phyloP scores from a whole-genome alignment of 2,113 vertebrate genomes.

The Alectura lathami region DNA sequence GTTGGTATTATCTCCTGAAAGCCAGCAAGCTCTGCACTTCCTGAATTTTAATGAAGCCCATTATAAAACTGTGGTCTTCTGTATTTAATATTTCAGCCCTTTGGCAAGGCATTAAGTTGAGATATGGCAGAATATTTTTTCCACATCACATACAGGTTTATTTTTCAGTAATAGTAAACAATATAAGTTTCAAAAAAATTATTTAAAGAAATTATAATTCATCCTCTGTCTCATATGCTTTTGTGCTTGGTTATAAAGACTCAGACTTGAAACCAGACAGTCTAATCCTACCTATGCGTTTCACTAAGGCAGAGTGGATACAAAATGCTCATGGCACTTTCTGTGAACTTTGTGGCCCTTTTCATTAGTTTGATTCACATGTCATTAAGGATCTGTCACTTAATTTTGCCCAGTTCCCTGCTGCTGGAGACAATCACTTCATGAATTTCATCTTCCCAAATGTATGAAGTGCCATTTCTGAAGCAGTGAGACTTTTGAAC shows the following conservation, averaged over 20 bases:
- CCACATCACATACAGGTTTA: not conserved
- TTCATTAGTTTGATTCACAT: constrained; percentile 11
- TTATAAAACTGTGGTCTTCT: not conserved
- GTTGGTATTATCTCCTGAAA: not conserved
- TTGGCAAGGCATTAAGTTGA: constrained; percentile 3
- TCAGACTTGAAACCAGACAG: not conserved
- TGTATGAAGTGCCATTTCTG: not conserved
- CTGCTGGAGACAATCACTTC: not conserved
- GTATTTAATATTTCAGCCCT: not conserved
- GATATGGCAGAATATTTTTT: not conserved
- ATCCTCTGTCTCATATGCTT: not conserved
- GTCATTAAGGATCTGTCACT: not conserved
- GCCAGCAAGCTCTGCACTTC: not conserved
- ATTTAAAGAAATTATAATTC: not conserved
- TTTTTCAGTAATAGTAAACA: not conserved
- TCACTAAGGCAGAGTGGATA: not conserved
- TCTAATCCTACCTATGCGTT: not conserved
- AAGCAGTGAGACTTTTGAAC: not conserved
- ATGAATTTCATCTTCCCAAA: not conserved
- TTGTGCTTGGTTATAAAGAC: not conserved
- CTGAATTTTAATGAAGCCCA: not conserved
- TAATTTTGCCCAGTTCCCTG: not conserved
- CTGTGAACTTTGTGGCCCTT: not conserved
- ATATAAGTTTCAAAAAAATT: not conserved
- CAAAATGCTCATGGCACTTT: not conserved